Evolutionary conservation across 2,888 invertebrate species (phyloP), one percentile per base, ranked within the genome.

Genomic region (Nomada ruficornis): DNA sequence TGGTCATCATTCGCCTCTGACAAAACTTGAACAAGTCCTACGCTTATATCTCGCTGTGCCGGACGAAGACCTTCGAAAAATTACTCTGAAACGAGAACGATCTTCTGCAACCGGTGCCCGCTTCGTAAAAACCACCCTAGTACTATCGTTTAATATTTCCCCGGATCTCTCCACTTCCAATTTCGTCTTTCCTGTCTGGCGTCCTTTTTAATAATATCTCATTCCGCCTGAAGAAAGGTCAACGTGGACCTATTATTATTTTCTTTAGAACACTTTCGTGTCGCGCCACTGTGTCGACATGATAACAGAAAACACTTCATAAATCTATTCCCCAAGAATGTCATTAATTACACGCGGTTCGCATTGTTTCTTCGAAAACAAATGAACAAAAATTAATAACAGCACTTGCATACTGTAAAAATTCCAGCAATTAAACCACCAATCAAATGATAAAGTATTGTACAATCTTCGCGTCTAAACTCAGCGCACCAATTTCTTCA

Each of bases 101-200:
- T 57, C 18, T 55, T 26, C 42, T 68, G 23, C n/a, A 70, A 70
- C 44, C 47, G 15, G 29, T 42, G 10, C 11, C 18, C 10, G 5
- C 20, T 60, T 26, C 60, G 18, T 47, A 15, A 15, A 15, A 29
- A 20, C n/a, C 5, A 1, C 29, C 29, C 55, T 69, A 44, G 42
- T 69, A 15, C 10, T n/a, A 59, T 69, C 26, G 42, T 44, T 59
- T 20, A 69, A 47, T 59, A 59, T 26, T 59, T 59, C 26, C n/a
- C 20, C 15, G 44, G 59, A 13, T 26, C 20, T 47, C n/a, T 26
- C 44, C 26, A 44, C 23, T n/a, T 59, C 3, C 20, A 36, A 36
- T 4, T 36, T 67, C 36, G 18, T 67, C 52, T 15, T 36, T 67
- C 10, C n/a, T 29, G 50, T n/a, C n/a, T 29, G 20, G 15, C 36